A percentile compares a stretch with the other conserved stretches of the same genome.
Conservation (phyloP, 1,140 invertebrate genomes). For the Vollenhovia emeryi region DNA sequence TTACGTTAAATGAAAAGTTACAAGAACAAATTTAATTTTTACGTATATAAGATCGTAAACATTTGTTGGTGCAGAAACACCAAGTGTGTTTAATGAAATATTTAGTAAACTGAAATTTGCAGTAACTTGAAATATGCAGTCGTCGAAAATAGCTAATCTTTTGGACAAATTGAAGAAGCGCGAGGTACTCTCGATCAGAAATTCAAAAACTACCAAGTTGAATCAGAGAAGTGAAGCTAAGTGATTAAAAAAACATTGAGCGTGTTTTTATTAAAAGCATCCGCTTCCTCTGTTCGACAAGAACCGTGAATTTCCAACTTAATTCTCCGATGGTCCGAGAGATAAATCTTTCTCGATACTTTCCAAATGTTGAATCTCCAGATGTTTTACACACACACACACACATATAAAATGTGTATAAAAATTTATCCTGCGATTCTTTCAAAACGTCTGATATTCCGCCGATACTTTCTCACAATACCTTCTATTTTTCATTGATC, state of each 20-base stretch:
- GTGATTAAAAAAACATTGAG: neutral
- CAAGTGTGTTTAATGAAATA: neutral
- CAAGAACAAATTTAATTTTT: neutral
- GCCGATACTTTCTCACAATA: neutral
- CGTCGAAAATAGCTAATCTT: neutral
- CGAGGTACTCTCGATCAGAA: neutral
- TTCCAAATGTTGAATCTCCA: neutral
- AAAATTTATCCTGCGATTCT: neutral
- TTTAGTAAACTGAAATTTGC: neutral
- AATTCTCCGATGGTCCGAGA: neutral
- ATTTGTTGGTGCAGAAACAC: neutral
- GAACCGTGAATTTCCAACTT: constrained; percentile 25
- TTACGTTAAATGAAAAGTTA: neutral
- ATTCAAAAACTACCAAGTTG: neutral
- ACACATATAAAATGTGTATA: neutral
- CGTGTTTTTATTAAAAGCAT: constrained; percentile 2
- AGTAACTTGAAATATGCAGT: neutral
- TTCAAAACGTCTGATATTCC: neutral
- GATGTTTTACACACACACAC: neutral
- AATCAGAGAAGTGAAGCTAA: neutral
- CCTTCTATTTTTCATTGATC: neutral
- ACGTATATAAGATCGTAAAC: neutral
- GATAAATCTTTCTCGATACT: constrained; percentile 10
- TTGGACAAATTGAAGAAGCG: neutral
- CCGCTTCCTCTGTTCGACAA: neutral